These are phyloP conservation scores for Polyommatus icarus DNA, from an alignment of 2,888 invertebrate species.

Conservation along the genomic window DNA sequence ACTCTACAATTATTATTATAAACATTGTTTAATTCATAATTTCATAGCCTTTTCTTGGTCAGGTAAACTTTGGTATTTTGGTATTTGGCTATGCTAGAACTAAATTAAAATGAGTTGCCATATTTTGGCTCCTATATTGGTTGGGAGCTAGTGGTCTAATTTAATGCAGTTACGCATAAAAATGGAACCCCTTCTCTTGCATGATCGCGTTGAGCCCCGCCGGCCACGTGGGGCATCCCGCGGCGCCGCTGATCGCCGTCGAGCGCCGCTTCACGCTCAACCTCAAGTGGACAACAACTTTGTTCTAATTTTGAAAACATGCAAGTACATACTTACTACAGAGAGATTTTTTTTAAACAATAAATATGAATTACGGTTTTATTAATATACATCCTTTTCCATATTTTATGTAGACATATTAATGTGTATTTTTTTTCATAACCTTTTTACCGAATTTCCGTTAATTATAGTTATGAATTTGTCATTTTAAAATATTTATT, in stretches of 20 bases:
- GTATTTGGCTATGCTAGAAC: background rate
- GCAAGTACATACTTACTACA: background rate
- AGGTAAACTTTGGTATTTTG: too few species aligned
- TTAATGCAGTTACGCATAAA: conserved; percentile 1
- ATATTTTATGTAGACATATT: too few species aligned
- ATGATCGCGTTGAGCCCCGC: conserved; percentile 57
- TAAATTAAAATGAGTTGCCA: background rate
- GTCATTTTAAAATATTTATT: too few species aligned
- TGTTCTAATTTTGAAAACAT: conserved; percentile 42
- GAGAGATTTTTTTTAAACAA: background rate
- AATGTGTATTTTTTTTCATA: too few species aligned
- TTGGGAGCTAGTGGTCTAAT: background rate
- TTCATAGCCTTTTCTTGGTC: too few species aligned
- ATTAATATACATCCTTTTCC: too few species aligned
- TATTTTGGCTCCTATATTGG: background rate
- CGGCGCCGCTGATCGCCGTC: conserved; percentile 68
- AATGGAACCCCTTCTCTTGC: conserved; percentile 57
- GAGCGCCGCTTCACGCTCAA: conserved; percentile 70
- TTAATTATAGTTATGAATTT: too few species aligned
- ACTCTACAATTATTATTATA: too few species aligned
- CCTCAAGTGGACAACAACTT: conserved; percentile 60
- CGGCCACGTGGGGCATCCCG: conserved; percentile 74
- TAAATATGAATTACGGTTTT: conserved; percentile 32
- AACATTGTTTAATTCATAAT: too few species aligned
- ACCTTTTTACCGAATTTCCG: too few species aligned